Evolutionary conservation across 53 echinoderm and acorn worm species (phyloP), one percentile per base, ranked within the genome.

Genomic region (Echinometra lucunter): DNA sequence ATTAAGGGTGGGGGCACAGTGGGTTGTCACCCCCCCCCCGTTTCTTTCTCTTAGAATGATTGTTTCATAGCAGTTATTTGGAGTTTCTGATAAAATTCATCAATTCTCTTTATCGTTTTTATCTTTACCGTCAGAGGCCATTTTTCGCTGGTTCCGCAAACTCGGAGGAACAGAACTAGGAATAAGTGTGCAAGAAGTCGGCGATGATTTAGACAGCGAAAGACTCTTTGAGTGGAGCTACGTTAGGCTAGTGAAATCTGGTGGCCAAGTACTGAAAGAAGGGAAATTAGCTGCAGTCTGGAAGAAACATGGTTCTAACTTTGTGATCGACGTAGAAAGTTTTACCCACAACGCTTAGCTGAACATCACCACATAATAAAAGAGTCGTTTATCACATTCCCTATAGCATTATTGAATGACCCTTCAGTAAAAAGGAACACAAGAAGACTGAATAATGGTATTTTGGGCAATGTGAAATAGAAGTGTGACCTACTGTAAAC

Each of bases 181-280:
- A 74, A 75, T 92, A 25, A 92, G 93, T 47, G 93, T 92, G 44
- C 93, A 92, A 56, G 75, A 92, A 47, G 93, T 92, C 34, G 93
- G 93, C 3, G 93, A 92, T 78, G 80, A 92, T 45, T 6, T 92
- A 81, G 93, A 92, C 75, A 80, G 57, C 93, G 93, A 92, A 74
- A 49, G 93, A 18, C 78, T 92, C 27, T 92, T 78, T 30, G 93
- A 92, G 27, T 92, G 93, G 93, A 92, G 93, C 38, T 92, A 92
- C 18, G 47, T 92, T 1, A 78, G 74, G 32, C 80, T 92, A 3
- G 56, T 57, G 37, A 74, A 74, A 37, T 15, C 58, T 0, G 93
- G 57, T 74, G 93, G 93, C 37, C 75, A 45, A 5, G 80, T 92
- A 1, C 1, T 92, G 23, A 47, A 40, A 17, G 74, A 74, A 58